phyloP scores from a whole-genome alignment of 2,888 invertebrate species.

The Scaptodrosophila latifasciaeformis region DNA sequence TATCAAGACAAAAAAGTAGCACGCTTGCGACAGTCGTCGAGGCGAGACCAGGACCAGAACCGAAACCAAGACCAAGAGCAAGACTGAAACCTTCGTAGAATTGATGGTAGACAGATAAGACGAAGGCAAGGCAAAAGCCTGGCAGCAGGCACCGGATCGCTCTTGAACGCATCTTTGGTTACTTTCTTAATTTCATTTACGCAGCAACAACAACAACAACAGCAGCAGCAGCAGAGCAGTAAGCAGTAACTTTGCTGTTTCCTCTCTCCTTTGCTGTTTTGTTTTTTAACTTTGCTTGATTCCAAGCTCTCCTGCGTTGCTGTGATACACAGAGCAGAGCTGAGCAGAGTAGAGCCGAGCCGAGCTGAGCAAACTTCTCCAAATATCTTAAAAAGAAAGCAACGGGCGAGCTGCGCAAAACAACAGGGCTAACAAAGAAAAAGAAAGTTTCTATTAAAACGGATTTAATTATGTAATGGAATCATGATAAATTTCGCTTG shows the following conservation, averaged over 20 bases:
- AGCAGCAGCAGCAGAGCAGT: conserved; percentile 8
- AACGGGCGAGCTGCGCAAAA: conserved; percentile 15
- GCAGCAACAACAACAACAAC: conserved; percentile 33
- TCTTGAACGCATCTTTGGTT: conserved; percentile 49
- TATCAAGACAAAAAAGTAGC: conserved; percentile 63
- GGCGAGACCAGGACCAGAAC: not conserved
- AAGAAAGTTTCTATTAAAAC: conserved; percentile 68
- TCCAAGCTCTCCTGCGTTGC: conserved; percentile 1
- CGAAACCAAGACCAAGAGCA: conserved; percentile 35
- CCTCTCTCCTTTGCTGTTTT: conserved; percentile 47
- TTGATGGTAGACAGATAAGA: not conserved
- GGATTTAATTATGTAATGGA: conserved; percentile 73
- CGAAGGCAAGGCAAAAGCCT: not conserved
- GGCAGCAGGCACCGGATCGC: conserved; percentile 38
- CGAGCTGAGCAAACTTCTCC: conserved; percentile 52
- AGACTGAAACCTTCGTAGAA: conserved; percentile 35
- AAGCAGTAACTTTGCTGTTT: conserved; percentile 29
- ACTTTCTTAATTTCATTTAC: conserved; percentile 68
- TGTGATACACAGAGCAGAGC: not conserved
- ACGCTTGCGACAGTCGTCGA: conserved; percentile 8
- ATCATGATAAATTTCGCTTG: conserved; percentile 67
- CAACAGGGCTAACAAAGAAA: conserved; percentile 44
- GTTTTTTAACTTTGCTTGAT: conserved; percentile 57
- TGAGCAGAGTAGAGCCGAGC: no score
- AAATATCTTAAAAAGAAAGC: conserved; percentile 58